Evolutionary conservation across 2,113 vertebrate species (phyloP), one percentile per base, ranked within the genome.

Genomic region (Channa argus): DNA sequence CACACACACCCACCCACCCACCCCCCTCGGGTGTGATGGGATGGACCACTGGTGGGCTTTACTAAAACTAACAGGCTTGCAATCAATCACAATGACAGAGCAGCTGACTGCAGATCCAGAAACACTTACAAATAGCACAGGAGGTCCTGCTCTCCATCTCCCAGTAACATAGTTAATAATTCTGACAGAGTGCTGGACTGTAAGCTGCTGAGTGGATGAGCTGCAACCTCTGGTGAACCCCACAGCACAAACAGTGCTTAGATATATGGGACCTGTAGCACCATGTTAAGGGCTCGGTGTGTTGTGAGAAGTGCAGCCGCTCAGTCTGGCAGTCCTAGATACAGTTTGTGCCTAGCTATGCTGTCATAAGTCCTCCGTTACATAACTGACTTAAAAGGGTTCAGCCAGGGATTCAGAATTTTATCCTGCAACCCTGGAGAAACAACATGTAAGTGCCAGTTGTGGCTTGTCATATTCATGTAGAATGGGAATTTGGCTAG

Each of bases 181-280:
- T 24, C 24, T 24, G 24, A 24, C 24, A 24, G 24, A 24, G 24
- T 24, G 24, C 24, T 24, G 24, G 24, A 24, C 24, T 24, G 24
- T 24, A 24, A 24, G 24, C 24, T 49, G n/a, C 15, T 36, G 10
- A 15, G 43, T 24, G 43, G 37, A 44, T 34, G 60, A 37, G 59
- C 34, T 2, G 2, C 12, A 55, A 36, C 54, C 60, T 51, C 46
- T 11, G 46, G 14, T 70, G 52, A 39, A 43, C 51, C 60, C 66
- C 24, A 36, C 37, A n/a, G 56, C 24, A 79, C 44, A 62, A 12
- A 61, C 49, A 13, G 37, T 2, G 46, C 64, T 64, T 64, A 54
- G 53, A 70, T 54, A 13, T 43, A 41, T 14, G 5, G 7, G 79
- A 37, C 56, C 43, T 51, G 24, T 24, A 24, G 34, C 52, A 24